A percentile compares a stretch with the other conserved stretches of the same genome.
These are phyloP conservation scores for Rhynchotus rufescens DNA, from an alignment of 2,797 vertebrate genomes.

Conservation along the genomic window DNA sequence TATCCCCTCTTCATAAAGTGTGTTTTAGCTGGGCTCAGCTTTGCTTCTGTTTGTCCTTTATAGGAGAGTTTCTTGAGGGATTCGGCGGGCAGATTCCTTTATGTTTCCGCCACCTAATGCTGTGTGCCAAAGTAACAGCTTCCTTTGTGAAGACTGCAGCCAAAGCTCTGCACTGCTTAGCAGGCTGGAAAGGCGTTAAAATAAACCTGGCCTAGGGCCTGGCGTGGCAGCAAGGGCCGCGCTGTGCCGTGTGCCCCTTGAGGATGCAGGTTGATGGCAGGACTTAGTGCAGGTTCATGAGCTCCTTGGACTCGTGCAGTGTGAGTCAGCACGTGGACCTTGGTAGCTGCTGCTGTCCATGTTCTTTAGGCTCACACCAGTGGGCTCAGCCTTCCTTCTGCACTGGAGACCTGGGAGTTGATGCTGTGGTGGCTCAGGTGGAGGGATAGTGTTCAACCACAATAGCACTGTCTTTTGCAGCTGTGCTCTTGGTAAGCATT, in stretches of 20 bases:
- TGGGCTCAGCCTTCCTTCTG: no score
- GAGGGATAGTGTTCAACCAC: not conserved
- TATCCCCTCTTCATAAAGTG: not conserved
- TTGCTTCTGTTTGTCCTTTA: not conserved
- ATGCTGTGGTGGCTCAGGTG: not conserved
- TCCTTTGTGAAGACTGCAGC: not conserved
- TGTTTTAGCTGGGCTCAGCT: not conserved
- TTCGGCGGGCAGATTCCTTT: not conserved
- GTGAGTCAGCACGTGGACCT: not conserved
- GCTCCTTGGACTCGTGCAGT: not conserved
- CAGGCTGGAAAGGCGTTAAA: not conserved
- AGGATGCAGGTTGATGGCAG: not conserved
- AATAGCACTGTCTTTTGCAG: not conserved
- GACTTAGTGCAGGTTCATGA: not conserved
- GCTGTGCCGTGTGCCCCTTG: accelerated
- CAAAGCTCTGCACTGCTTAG: not conserved
- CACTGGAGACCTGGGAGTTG: no score
- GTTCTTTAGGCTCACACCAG: no score
- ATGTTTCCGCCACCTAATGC: not conserved
- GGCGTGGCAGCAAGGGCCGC: not conserved
- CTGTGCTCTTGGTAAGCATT: not conserved
- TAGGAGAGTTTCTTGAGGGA: not conserved
- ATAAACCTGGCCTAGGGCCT: not conserved
- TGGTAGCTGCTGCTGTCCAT: not conserved
- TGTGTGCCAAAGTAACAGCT: not conserved